Evolutionary conservation across 2,888 invertebrate species (phyloP).

Genomic region (Xestobium rufovillosum): DNA sequence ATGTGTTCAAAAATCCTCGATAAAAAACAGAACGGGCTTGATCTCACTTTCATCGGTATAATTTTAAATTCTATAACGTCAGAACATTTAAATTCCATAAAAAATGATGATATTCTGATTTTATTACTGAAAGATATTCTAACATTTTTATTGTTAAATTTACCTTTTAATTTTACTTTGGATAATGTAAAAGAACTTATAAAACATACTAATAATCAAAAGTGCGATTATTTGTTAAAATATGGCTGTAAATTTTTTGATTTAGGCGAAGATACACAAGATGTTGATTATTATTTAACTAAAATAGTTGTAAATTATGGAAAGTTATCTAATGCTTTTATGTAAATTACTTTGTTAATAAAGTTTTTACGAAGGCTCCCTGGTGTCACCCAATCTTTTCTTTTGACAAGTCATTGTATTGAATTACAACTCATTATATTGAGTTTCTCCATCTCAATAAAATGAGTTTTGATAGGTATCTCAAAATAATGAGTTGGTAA

Average conservation of each 20-base stretch:
- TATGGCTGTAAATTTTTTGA: constrained; percentile 34
- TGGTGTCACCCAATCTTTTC: no score
- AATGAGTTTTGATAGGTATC: no score
- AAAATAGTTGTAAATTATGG: neutral
- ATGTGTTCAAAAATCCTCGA: neutral
- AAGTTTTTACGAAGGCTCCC: no score
- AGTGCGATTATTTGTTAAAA: constrained; percentile 36
- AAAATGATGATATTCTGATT: constrained; percentile 16
- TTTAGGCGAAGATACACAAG: constrained; percentile 2
- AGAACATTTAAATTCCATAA: constrained; percentile 16
- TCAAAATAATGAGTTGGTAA: no score
- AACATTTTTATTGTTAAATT: constrained; percentile 11
- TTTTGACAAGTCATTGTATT: no score
- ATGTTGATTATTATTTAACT: neutral
- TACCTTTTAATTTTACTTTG: constrained; percentile 16
- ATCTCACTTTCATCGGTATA: neutral
- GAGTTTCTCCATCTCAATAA: no score
- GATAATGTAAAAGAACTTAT: constrained; percentile 26
- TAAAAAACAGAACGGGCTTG: neutral
- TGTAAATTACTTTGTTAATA: no score
- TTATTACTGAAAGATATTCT: constrained; percentile 20
- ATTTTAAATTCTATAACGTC: neutral
- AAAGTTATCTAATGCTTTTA: no score
- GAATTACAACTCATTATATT: no score
- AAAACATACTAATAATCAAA: constrained; percentile 30